Conservation (phyloP, 2,888 invertebrate genomes). For the Eupithecia abbreviata region DNA sequence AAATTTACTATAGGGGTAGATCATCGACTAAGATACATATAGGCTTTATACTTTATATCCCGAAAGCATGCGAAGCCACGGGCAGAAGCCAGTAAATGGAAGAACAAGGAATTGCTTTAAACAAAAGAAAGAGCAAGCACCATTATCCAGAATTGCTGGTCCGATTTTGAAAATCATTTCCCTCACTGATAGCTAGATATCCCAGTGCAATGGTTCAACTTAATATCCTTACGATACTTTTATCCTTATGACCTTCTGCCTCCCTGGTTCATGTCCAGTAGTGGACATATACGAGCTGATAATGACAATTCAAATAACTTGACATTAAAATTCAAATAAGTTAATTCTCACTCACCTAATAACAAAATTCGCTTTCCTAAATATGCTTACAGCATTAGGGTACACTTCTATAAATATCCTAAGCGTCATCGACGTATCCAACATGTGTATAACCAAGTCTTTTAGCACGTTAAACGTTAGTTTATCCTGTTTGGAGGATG, state of each 20-base stretch:
- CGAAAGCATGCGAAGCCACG: too few species aligned
- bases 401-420: constrained; percentile 87
- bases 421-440: constrained; percentile 88
- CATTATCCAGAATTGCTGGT: too few species aligned
- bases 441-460: constrained; percentile 87
- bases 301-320: background rate
- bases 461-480: constrained; percentile 80
- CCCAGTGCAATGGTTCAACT: too few species aligned
- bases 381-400: constrained; percentile 81
- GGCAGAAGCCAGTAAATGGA: too few species aligned
- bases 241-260: too few species aligned
- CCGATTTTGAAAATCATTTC: too few species aligned
- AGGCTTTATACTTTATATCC: too few species aligned
- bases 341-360: constrained; percentile 73
- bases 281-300: too few species aligned
- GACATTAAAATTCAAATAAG: background rate
- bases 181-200: too few species aligned
- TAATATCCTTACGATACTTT: too few species aligned
- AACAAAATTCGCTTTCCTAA: constrained; percentile 83
- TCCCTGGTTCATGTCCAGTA: too few species aligned
- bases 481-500: constrained; percentile 53
- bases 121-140: background rate
- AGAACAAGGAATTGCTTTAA: background rate
- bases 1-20: background rate
- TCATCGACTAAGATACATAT: too few species aligned